Evolutionary conservation across 2,113 vertebrate genomes (phyloP).

Genomic region (Leiothrix lutea): DNA sequence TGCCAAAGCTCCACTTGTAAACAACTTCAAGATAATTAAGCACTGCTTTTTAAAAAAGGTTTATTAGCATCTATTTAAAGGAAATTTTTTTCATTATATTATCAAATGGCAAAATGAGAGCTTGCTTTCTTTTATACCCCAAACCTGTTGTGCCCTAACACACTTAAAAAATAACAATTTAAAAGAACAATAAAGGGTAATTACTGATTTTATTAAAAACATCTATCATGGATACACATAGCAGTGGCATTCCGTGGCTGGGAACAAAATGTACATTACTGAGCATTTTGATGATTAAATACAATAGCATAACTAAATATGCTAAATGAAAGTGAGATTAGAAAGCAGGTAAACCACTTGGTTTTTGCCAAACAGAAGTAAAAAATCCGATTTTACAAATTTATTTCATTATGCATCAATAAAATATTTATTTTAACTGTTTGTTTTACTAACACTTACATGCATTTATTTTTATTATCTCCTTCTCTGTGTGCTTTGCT

Average conservation of each 20-base stretch:
- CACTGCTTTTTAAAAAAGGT: background rate
- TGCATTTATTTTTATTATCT: background rate
- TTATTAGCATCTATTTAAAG: conserved; percentile 5
- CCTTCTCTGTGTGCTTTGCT: background rate
- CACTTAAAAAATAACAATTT: conserved; percentile 60
- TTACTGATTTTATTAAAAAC: conserved; percentile 80
- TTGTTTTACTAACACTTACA: fast-evolving
- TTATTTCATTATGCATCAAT: background rate
- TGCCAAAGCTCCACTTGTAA: background rate
- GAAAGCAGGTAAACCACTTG: background rate
- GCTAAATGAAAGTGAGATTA: conserved; percentile 65
- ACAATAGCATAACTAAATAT: conserved; percentile 71
- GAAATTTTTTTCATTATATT: background rate
- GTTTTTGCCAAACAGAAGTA: background rate
- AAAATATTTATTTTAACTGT: background rate
- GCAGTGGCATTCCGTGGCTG: conserved; percentile 50
- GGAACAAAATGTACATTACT: conserved; percentile 60
- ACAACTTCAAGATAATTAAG: conserved; percentile 12
- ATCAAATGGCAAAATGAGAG: conserved; percentile 2
- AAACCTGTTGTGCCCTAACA: background rate
- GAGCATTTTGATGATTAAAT: conserved; percentile 69
- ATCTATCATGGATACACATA: conserved; percentile 69
- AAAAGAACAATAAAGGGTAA: conserved; percentile 65
- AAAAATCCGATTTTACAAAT: background rate
- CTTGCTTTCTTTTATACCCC: background rate